phyloP scores from a whole-genome alignment of 2,888 invertebrate genomes.

The Melipona bicolor region DNA sequence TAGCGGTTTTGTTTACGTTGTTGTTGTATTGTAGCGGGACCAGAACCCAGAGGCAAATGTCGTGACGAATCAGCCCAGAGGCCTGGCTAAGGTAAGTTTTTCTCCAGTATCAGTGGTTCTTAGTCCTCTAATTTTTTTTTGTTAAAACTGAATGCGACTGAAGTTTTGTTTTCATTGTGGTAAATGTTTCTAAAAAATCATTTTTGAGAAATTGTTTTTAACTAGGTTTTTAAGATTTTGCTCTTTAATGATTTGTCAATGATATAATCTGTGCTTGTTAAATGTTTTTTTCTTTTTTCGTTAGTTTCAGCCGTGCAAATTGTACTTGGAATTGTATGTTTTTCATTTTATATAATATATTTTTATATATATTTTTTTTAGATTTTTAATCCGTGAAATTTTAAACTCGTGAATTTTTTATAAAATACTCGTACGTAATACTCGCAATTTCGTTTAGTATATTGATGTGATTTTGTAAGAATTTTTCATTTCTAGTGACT shows the following conservation, averaged over 20 bases:
- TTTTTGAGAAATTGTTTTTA: neutral
- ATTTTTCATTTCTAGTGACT: conserved; percentile 19
- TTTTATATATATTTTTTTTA: neutral
- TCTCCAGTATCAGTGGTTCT: conserved; percentile 54
- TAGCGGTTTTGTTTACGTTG: conserved; percentile 83
- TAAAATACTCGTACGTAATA: neutral
- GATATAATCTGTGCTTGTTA: neutral
- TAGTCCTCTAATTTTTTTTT: conserved; percentile 32
- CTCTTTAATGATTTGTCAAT: neutral
- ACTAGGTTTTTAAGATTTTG: neutral
- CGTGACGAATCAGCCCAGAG: conserved; percentile 82
- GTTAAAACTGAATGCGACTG: neutral
- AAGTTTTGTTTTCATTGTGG: neutral
- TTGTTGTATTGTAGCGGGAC: conserved; percentile 84
- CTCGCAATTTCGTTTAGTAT: neutral
- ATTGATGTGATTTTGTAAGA: conserved; percentile 6
- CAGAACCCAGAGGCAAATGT: conserved; percentile 80
- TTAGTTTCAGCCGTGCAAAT: neutral
- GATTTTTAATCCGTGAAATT: neutral
- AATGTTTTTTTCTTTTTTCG: neutral
- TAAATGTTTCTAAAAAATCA: neutral
- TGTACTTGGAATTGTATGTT: neutral
- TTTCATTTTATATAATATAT: neutral
- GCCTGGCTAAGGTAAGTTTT: conserved; percentile 79
- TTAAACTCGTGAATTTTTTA: neutral